Percentiles rank a stretch among this genome's conserved stretches.
phyloP scores from a whole-genome alignment of 2,797 vertebrate genomes.

The Triplophysa yarkandensis region DNA sequence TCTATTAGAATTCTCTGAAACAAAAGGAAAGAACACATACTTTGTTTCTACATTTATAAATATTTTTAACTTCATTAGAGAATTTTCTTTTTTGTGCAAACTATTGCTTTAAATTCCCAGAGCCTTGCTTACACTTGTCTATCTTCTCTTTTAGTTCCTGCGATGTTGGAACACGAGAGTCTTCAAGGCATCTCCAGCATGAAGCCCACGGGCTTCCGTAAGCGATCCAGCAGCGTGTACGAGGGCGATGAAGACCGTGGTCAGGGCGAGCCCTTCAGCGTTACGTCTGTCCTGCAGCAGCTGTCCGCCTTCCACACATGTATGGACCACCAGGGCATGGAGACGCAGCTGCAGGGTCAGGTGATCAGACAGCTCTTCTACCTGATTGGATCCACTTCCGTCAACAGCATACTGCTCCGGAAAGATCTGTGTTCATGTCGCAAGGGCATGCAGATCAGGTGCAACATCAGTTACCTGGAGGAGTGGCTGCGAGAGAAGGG shows the following conservation, averaged over 20 bases:
- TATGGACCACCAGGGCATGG: conserved; percentile 91
- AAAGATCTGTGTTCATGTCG: conserved; percentile 99
- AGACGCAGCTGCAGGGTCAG: conserved; percentile 84
- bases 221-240: conserved; percentile 86
- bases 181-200: conserved; percentile 95
- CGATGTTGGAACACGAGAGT: conserved; percentile 95
- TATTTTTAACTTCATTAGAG: too few species aligned
- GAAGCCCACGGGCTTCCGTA: conserved; percentile 94
- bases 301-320: conserved; percentile 85
- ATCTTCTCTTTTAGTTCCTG: conserved; percentile 77
- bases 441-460: conserved; percentile 99
- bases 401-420: conserved; percentile 94
- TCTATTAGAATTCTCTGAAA: too few species aligned
- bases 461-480: conserved; percentile 97
- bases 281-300: conserved; percentile 87
- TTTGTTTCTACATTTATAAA: too few species aligned
- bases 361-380: conserved; percentile 89
- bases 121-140: too few species aligned
- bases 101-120: too few species aligned
- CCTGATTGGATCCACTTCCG: conserved; percentile 82
- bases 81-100: too few species aligned
- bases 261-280: conserved; percentile 77
- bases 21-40: too few species aligned
- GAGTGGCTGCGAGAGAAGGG: conserved; percentile 97
- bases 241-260: conserved; percentile 69